These are phyloP conservation scores for Istiophorus platypterus DNA, from an alignment of 2,113 vertebrate species.

Conservation along the genomic window DNA sequence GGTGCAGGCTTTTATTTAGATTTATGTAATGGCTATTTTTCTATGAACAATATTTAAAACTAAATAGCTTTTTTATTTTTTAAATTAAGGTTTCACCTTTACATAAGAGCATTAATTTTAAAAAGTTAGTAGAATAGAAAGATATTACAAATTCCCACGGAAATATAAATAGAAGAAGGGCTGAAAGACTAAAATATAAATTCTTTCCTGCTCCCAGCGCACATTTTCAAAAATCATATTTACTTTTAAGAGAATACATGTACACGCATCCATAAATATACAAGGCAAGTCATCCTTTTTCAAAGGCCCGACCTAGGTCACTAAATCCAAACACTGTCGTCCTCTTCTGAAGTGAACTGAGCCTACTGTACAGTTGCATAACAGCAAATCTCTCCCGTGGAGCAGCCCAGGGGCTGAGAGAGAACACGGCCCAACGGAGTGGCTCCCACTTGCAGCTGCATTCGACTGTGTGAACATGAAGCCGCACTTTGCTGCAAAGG, in stretches of 20 bases:
- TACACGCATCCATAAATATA: background rate
- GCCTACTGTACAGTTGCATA: slow-evolving; percentile 48
- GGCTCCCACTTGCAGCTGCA: slow-evolving; percentile 31
- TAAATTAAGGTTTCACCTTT: background rate
- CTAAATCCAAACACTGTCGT: slow-evolving; percentile 36
- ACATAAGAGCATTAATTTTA: background rate
- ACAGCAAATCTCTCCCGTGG: slow-evolving; percentile 39
- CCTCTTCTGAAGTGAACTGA: slow-evolving; percentile 36
- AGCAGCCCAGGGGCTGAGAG: slow-evolving; percentile 51
- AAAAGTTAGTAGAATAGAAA: too few relatives aligned
- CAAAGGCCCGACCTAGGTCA: slow-evolving; percentile 43
- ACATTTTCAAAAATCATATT: too few relatives aligned
- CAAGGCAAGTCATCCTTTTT: background rate
- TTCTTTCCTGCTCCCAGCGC: background rate
- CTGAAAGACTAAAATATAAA: background rate
- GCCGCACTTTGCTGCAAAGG: slow-evolving; percentile 17
- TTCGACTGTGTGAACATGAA: slow-evolving; percentile 17
- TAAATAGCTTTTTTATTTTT: background rate
- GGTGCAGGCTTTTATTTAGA: background rate
- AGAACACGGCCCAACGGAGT: slow-evolving; percentile 18
- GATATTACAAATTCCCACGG: too few relatives aligned
- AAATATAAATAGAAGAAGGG: too few relatives aligned
- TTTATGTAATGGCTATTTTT: background rate
- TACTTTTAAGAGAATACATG: background rate
- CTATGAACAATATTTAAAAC: background rate